Evolutionary conservation across 1,140 invertebrate genomes (phyloP), one percentile per base, ranked within the genome.

Genomic region (Cyphomyrmex costatus): DNA sequence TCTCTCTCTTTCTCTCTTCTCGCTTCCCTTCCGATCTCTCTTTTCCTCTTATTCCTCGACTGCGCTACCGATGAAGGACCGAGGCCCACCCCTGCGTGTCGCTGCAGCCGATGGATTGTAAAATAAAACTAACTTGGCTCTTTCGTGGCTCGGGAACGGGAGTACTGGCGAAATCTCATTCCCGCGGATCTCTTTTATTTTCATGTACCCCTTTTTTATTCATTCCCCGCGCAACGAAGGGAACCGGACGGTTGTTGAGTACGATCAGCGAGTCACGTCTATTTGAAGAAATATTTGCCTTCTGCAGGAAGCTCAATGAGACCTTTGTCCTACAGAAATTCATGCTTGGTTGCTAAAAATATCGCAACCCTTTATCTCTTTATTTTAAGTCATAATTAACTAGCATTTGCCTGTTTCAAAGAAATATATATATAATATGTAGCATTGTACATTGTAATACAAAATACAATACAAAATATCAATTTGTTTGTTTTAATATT

Each of bases 121-220:
- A 95, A 95, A 95, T 95, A 95, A 95, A 95, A 95, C 95, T 94
- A 95, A 95, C 94, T 95, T 94, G 93, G 93, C 94, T 94, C 89
- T 95, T 93, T 95, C 92, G 92, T 93, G 92, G 91, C 92, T 89
- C 90, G 90, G 86, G 89, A 90, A 92, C 90, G 86, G 14, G 90
- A 93, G 92, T 92, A 92, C 92, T 87, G 84, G 85, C 91, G 92
- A 94, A 95, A 95, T 94, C 93, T 94, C 93, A 95, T 95, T 95
- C 92, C 93, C 93, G 88, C 89, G 91, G 92, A 93, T 92, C 90
- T 91, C 89, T 88, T 91, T 80, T 92, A 93, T 93, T 92, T 92
- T 86, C 86, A 90, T 91, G 85, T 79, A 90, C 68, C 74, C 88
- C 36, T 87, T 88, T 70, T 70, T 51, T 58, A 14, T 36, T 51